Evolutionary conservation across 1,140 invertebrate species (phyloP), one percentile per base, ranked within the genome.

Genomic region (Lepidostoma basale): DNA sequence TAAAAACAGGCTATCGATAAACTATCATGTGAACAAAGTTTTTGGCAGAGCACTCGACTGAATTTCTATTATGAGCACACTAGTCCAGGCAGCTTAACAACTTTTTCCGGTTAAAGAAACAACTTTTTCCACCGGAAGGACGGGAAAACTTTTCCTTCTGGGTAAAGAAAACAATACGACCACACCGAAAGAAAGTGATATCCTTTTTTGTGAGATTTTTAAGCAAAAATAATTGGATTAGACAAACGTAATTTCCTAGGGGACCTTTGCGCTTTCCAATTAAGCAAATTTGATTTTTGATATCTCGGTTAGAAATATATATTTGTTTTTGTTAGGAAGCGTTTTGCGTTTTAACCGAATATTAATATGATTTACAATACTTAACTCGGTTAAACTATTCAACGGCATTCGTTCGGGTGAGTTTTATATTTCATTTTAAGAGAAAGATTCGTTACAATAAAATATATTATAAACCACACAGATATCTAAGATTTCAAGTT

Each of bases 1-100:
- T 26, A n/a, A 49, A 49, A 23, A 25, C 22, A 40, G 18, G 2
- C 6, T 49, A 49, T 3, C 5, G 8, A 49, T 49, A 49, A 49
- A 49, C 23, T 16, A 23, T 22, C 45, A 26, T 26, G 45, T 49
- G 18, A 5, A n/a, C 22, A 25, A 49, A 49, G 20, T 49, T 49
- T n/a, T 49, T n/a, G 23, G 12, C 45, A 49, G 18, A 49, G 22
- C 39, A 49, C 45, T 49, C 54, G 36, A 58, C 23, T 58, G 25
- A 58, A 33, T 58, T 33, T 58, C 54, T 58, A 58, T 58, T 58
- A 39, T 36, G 30, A 36, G 45, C 26, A 56, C 25, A 14, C 52
- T 36, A 23, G 54, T 58, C 14, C 18, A n/a, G 30, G 28, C 20
- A 16, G 54, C 54, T 58, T 58, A 58, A 39, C 54, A 58, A 58